Conservation (phyloP, 2,113 vertebrate species). For the Nerophis lumbriciformis region DNA sequence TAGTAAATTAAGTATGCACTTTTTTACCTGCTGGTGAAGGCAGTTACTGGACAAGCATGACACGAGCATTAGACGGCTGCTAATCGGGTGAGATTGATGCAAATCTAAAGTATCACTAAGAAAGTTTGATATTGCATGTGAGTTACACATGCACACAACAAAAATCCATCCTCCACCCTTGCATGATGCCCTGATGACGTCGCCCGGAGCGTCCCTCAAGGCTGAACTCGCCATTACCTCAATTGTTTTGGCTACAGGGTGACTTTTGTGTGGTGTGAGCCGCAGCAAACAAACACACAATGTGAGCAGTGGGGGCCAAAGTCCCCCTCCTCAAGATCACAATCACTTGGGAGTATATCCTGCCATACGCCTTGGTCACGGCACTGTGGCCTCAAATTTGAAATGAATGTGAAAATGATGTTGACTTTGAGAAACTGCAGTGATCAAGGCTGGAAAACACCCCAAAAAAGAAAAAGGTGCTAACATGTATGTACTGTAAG, state of each 20-base stretch:
- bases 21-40: too few relatives aligned
- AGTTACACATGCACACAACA: conserved; percentile 17
- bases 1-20: too few relatives aligned
- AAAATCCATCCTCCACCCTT: conserved; percentile 30
- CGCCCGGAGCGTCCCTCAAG: conserved; percentile 39
- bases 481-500: too few relatives aligned
- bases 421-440: too few relatives aligned
- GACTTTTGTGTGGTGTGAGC: conserved; percentile 56
- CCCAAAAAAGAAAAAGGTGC: too few relatives aligned
- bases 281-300: conserved; percentile 50
- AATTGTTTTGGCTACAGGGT: conserved; percentile 63
- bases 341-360: neutral
- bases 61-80: too few relatives aligned
- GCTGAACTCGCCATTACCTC: conserved; percentile 54
- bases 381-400: too few relatives aligned
- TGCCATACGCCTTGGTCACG: neutral
- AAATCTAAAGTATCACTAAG: too few relatives aligned
- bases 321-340: conserved; percentile 13
- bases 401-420: too few relatives aligned
- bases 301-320: conserved; percentile 47
- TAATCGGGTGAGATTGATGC: too few relatives aligned
- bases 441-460: too few relatives aligned
- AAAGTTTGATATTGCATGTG: neutral
- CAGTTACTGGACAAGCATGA: too few relatives aligned
- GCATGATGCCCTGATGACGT: conserved; percentile 30